Base-by-base conservation (phyloP, 2,888 invertebrate species). In the Agonopterix subpropinquella region DNA sequence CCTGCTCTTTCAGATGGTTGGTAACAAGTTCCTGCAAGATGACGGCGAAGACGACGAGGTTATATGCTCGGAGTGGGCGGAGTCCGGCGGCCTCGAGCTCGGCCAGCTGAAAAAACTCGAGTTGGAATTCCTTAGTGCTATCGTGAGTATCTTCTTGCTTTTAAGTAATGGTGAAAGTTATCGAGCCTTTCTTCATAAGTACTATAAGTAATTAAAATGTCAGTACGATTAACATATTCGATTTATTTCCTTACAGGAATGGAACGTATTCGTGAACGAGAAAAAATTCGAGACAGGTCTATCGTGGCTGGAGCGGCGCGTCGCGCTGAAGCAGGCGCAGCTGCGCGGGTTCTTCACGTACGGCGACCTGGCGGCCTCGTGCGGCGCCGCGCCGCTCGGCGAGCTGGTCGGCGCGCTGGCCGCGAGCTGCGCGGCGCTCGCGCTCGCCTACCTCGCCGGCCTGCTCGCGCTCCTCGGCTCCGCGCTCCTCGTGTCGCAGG, bases 11-110 rank as follows among this genome's bases (percentile, higher is more conserved):
- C 74, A 98, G 98, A 95, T 98, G 95, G 94, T 98, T 64, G 98
- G 98, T 48, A 97, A 96, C 67, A 99, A 99, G 89, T 98, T 96
- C 81, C 88, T 97, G 61, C 95, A 98, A 80, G 97, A 98, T 67
- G 95, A 96, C 67, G 97, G 97, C 41, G 96, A 96, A 71, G 94
- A 95, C 56, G 97, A 97, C 70, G 96, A 97, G 77, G 95, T 96
- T 56, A 92, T 95, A 72, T 93, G 97, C 71, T 93, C 94, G 50
- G 97, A 98, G 82, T 99, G 98, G 98, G 98, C 98, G 10, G 90
- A 91, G 53, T 95, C 96, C 42, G 95, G 94, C 10, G 92, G 94
- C 52, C 83, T 97, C 60, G 91, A 93, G 51, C 89, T 97, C 59
- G 90, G 92, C 53, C 88, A 93, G 62, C 89, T 99, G 49, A 96